These are phyloP conservation scores for Porphyrio hochstetteri DNA, from an alignment of 2,113 vertebrate genomes.

Conservation along the genomic window DNA sequence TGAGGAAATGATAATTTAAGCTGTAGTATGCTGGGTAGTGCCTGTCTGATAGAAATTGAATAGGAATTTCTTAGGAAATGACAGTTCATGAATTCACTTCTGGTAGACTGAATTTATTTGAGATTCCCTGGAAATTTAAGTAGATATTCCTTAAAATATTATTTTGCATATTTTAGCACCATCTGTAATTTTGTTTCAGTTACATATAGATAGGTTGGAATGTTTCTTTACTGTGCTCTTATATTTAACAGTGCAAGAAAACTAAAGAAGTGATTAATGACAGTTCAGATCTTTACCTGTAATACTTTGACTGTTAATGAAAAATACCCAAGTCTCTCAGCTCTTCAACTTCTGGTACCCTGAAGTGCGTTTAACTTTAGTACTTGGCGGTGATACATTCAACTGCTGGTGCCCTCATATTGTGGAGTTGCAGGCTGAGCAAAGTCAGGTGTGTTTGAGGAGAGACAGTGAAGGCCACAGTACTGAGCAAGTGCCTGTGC, in stretches of 20 bases:
- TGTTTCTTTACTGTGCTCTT: background rate
- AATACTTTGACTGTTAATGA: background rate
- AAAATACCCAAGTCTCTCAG: background rate
- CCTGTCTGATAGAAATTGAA: background rate
- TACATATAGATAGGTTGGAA: background rate
- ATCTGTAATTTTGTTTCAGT: background rate
- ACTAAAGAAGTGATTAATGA: background rate
- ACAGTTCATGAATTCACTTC: background rate
- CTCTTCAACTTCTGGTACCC: background rate
- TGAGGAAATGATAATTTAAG: background rate
- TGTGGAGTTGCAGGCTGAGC: background rate
- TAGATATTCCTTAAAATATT: background rate
- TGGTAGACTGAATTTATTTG: background rate
- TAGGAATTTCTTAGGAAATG: background rate
- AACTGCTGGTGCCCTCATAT: background rate
- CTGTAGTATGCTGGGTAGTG: background rate
- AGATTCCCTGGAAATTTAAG: background rate
- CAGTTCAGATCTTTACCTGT: background rate
- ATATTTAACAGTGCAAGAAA: background rate
- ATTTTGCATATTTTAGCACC: background rate
- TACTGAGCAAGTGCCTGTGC: background rate
- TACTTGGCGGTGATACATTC: accelerated
- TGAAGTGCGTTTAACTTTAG: background rate
- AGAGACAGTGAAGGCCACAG: background rate
- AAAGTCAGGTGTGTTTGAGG: background rate